Base-by-base conservation (phyloP, 1,140 invertebrate genomes). In the Archegozetes longisetosus region DNA sequence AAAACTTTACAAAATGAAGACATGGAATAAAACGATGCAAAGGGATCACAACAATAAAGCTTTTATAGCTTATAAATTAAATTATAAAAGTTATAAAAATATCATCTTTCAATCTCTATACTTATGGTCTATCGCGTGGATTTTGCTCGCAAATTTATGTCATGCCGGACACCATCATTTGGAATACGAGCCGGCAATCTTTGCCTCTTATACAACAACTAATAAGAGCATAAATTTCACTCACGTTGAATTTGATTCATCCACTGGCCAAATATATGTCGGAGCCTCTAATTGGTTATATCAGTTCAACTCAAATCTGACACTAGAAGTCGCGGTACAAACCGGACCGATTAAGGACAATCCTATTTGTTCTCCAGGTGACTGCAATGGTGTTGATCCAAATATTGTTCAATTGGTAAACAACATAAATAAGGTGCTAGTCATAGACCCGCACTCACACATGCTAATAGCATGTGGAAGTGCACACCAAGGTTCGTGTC, bases 341-440 rank as follows among this genome's bases (percentile, higher is more conserved):
- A 81, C 79, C 56, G 80, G 87, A 80, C 87, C 89, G 17, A 79
- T 81, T 68, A 75, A 81, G 63, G 89, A 93, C 74, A 91, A 85
- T 74, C 83, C 85, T 1, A 79, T 82, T 65, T 92, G 89, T 72
- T 84, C 88, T 74, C 84, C 88, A 2, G 82, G 78, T 58, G 88
- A 88, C 26, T 91, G 88, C 69, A 68, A 74, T 46, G 76, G 62
- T 46, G 62, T 66, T 23, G 53, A 58, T 51, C 29, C 13, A 24
- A 47, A 61, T 2, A 72, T 60, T 52, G 78, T 83, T 29, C 72
- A 78, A 1, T 70, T 80, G 50, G 85, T 82, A 54, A 82, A 91
- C 69, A 93, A 90, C 72, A 82, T 87, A 55, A 95, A 93, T 72
- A 96, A 96, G 74, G 81, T 92, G 56, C 75, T 97, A 58, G 78